These are phyloP conservation scores for Aradophagus sp. DNA, from an alignment of 1,140 invertebrate genomes.

Conservation along the genomic window DNA sequence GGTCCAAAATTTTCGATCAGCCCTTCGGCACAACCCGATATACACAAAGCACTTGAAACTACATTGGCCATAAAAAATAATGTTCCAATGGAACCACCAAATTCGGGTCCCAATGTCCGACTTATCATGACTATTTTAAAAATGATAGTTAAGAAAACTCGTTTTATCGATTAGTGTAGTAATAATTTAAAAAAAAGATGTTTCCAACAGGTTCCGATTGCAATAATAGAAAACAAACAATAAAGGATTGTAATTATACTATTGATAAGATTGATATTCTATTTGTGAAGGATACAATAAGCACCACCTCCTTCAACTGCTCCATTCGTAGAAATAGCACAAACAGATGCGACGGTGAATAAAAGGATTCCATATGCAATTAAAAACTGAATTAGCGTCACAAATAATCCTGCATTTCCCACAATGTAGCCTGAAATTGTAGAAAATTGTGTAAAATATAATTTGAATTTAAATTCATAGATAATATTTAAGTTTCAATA, in stretches of 20 bases:
- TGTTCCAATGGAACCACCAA: conserved; percentile 96
- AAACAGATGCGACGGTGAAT: conserved; percentile 97
- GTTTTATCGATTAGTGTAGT: too few species aligned
- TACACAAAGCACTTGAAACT: conserved; percentile 94
- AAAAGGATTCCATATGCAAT: conserved; percentile 96
- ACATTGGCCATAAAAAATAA: conserved; percentile 98
- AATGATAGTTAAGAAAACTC: conserved; percentile 63
- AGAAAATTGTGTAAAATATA: too few species aligned
- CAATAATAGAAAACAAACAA: too few species aligned
- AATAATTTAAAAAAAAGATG: too few species aligned
- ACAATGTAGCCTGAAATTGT: conserved; percentile 91
- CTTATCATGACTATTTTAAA: conserved; percentile 91
- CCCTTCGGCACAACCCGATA: conserved; percentile 97
- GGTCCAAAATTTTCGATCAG: conserved; percentile 95
- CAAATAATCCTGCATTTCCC: conserved; percentile 94
- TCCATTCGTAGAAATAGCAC: conserved; percentile 99
- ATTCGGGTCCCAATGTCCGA: conserved; percentile 95
- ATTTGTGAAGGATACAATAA: conserved; percentile 92
- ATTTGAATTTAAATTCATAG: too few species aligned
- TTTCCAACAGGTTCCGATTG: too few species aligned
- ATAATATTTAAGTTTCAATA: too few species aligned
- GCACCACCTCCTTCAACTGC: conserved; percentile 98
- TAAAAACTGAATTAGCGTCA: conserved; percentile 89
- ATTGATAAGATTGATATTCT: conserved; percentile 42
- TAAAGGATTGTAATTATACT: too few species aligned